These are phyloP conservation scores for Heliconius hewitsoni DNA, from an alignment of 1,140 invertebrate genomes.

Conservation along the genomic window DNA sequence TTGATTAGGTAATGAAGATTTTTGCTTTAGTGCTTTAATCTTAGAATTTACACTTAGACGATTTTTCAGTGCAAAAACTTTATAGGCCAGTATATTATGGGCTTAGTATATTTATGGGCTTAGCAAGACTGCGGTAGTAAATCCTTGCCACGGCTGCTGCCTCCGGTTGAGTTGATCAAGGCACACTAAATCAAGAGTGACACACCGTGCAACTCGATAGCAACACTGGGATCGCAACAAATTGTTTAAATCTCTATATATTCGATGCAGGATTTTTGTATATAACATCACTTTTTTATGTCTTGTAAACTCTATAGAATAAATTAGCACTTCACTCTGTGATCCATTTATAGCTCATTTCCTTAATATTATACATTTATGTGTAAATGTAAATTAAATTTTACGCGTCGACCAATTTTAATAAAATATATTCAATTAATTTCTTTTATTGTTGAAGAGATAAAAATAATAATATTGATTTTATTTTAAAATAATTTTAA, in stretches of 20 bases:
- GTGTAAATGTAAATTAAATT: too few species aligned
- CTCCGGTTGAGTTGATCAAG: slow-evolving; percentile 1
- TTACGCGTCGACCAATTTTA: too few species aligned
- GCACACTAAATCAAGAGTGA: background rate
- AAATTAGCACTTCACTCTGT: too few species aligned
- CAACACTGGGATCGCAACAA: background rate
- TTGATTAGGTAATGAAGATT: background rate
- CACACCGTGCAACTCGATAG: background rate
- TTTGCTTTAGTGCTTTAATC: background rate
- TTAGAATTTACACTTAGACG: background rate
- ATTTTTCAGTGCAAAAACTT: background rate
- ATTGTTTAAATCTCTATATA: background rate
- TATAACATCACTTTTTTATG: background rate
- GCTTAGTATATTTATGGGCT: background rate
- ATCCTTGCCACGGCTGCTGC: slow-evolving; percentile 2
- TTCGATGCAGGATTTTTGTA: background rate
- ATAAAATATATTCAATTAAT: too few species aligned
- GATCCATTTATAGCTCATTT: too few species aligned
- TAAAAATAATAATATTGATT: too few species aligned
- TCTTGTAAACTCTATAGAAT: background rate
- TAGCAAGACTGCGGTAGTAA: background rate
- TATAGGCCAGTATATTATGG: background rate
- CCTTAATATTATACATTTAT: too few species aligned
- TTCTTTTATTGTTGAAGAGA: too few species aligned
- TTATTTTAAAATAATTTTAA: background rate